Conservation (phyloP, 2,888 invertebrate genomes). For the Gymnoscelis rufifasciata region DNA sequence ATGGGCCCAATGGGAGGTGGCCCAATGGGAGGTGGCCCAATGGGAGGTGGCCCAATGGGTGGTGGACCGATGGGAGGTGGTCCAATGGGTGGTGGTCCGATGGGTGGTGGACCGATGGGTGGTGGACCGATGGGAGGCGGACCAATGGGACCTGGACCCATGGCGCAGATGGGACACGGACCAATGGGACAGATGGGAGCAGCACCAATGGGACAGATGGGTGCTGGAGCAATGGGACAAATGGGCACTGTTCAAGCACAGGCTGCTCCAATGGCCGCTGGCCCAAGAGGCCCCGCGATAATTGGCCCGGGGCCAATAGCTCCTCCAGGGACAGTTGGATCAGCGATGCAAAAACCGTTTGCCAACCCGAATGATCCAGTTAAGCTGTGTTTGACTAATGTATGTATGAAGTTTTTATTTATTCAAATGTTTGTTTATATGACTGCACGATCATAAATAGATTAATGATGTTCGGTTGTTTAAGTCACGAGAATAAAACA, state of each 20-base stretch:
- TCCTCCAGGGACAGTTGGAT: background rate
- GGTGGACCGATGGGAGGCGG: conserved; percentile 8
- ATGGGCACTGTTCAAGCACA: too few relatives aligned
- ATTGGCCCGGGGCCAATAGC: background rate
- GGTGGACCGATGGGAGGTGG: conserved; percentile 9
- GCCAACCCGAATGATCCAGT: conserved; percentile 25
- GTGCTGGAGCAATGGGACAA: conserved; percentile 3
- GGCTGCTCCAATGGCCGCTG: background rate
- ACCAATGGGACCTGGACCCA: conserved; percentile 12
- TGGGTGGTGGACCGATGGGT: conserved; percentile 8
- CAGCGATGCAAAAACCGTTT: background rate
- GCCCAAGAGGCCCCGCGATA: background rate
- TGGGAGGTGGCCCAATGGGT: conserved; percentile 8
- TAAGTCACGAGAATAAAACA: too few relatives aligned
- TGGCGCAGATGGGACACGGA: background rate
- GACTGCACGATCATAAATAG: too few relatives aligned
- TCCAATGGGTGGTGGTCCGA: conserved; percentile 9
- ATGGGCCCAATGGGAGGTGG: background rate
- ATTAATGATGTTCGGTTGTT: too few relatives aligned
- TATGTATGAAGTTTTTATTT: too few relatives aligned
- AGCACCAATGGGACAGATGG: background rate
- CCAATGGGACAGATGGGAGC: background rate
- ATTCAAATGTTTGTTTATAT: too few relatives aligned
- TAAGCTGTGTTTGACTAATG: conserved; percentile 33
- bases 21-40: too few relatives aligned